Conservation (phyloP, 2,888 invertebrate genomes). For the Dryadula phaetusa region DNA sequence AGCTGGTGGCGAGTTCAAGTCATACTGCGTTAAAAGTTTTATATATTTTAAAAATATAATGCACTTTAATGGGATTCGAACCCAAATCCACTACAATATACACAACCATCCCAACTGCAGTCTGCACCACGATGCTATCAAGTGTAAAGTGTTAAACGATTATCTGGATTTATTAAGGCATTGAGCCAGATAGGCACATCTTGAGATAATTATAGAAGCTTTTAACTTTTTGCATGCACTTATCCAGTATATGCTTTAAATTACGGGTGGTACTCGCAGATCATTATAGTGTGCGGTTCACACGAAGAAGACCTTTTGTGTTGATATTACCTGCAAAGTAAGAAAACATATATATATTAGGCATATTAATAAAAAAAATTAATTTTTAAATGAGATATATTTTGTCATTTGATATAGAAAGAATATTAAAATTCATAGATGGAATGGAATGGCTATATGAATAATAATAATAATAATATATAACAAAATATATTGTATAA, state of each 20-base stretch:
- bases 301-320: background rate
- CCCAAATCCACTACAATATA: background rate
- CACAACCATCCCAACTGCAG: background rate
- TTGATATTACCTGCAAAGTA: constrained; percentile 12
- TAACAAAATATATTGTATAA: too few species aligned
- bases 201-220: constrained; percentile 33
- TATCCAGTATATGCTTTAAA: constrained; percentile 13
- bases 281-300: constrained; percentile 18
- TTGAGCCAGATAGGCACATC: constrained; percentile 29
- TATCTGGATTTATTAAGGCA: constrained; percentile 29
- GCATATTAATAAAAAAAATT: too few species aligned
- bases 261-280: constrained; percentile 23
- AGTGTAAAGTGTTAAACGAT: constrained; percentile 26
- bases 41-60: too few species aligned
- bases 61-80: background rate
- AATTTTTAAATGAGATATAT: too few species aligned
- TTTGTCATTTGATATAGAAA: too few species aligned
- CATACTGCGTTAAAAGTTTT: too few species aligned
- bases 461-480: too few species aligned
- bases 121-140: background rate
- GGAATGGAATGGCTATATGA: too few species aligned
- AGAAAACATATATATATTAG: background rate
- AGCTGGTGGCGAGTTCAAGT: too few species aligned
- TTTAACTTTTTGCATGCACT: constrained; percentile 34
- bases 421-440: too few species aligned